Evolutionary conservation across 2,113 vertebrate genomes (phyloP).

Genomic region (chimpanzee (Pan troglodytes)): DNA sequence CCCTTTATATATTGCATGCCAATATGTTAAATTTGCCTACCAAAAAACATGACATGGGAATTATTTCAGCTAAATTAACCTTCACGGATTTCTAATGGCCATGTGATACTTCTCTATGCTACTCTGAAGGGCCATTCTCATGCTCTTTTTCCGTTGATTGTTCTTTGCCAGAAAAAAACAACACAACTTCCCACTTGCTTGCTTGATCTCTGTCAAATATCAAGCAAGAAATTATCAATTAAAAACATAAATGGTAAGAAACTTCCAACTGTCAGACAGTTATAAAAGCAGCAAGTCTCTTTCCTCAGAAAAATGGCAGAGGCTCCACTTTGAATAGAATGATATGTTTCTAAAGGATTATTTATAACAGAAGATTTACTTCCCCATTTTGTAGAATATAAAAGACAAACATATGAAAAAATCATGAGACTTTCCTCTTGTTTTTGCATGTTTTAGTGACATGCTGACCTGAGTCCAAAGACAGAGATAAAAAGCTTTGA

Average conservation of each 20-base stretch:
- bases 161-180: background rate
- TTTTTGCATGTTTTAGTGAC: conserved; percentile 49
- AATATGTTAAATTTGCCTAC: background rate
- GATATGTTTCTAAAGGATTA: background rate
- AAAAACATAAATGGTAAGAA: conserved; percentile 48
- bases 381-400: background rate
- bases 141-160: background rate
- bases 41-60: background rate
- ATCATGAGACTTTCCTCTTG: background rate
- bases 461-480: background rate
- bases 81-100: background rate
- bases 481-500: background rate
- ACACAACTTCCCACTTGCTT: background rate
- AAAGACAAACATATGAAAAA: conserved; percentile 32
- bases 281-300: background rate
- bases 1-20: background rate
- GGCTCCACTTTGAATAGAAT: background rate
- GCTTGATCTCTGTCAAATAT: conserved; percentile 44
- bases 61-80: background rate
- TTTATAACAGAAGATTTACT: conserved; percentile 47
- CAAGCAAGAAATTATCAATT: conserved; percentile 41
- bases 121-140: background rate
- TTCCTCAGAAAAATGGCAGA: background rate
- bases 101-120: background rate
- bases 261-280: background rate